A percentile compares a stretch with the other conserved stretches of the same genome.
Evolutionary conservation across 35 echinoderm and acorn worm genomes (phyloP).

Genomic region (Chiridota heheva): DNA sequence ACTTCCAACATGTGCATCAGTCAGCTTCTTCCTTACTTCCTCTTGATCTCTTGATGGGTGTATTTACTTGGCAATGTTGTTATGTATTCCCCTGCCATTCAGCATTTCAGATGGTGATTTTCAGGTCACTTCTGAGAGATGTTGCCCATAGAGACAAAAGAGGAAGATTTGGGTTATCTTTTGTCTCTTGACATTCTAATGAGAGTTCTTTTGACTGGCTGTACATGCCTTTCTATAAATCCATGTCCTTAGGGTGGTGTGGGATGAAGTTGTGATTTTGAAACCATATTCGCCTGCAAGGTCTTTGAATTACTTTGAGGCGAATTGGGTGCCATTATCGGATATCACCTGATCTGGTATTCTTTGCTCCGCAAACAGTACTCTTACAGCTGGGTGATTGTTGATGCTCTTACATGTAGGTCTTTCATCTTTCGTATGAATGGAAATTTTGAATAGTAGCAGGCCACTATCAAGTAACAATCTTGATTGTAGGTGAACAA

Average conservation of each 20-base stretch:
- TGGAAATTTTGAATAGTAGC: conserved; percentile 69
- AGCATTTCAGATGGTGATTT: conserved; percentile 67
- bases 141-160: conserved; percentile 48
- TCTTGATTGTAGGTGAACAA: conserved; percentile 41
- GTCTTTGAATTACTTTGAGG: neutral
- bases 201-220: conserved; percentile 44
- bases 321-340: conserved; percentile 54
- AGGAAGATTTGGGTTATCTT: conserved; percentile 37
- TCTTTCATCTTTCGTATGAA: neutral
- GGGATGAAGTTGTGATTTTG: conserved; percentile 41
- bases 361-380: conserved; percentile 37
- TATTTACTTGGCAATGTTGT: too few species aligned
- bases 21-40: too few species aligned
- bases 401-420: neutral
- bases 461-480: conserved; percentile 49
- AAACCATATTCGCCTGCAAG: conserved; percentile 40
- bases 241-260: conserved; percentile 50
- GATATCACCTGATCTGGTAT: conserved; percentile 38
- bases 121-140: conserved; percentile 33
- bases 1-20: too few species aligned
- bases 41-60: too few species aligned
- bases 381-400: neutral
- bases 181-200: conserved; percentile 7
- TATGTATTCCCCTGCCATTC: too few species aligned
- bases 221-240: conserved; percentile 59